Conservation (phyloP, 2,113 vertebrate genomes). For the Romanogobio albipinnatus region DNA sequence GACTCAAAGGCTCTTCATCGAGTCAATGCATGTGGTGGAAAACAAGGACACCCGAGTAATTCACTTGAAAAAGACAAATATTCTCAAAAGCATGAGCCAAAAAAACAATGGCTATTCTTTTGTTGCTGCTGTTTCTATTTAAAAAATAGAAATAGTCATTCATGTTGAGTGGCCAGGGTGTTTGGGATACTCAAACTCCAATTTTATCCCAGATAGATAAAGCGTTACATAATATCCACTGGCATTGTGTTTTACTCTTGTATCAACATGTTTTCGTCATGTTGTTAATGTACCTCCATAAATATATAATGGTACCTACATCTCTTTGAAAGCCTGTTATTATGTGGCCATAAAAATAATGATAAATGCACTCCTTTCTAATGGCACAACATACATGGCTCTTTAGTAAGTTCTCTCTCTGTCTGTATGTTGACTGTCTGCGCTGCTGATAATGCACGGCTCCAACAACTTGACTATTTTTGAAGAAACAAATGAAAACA, state of each 20-base stretch:
- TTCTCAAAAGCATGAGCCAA: neutral
- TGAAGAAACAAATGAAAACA: neutral
- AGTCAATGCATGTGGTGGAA: slow-evolving; percentile 48
- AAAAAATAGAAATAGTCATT: neutral
- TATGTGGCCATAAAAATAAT: neutral
- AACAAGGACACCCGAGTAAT: slow-evolving; percentile 3
- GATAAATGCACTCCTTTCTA: neutral
- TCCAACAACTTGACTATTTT: neutral
- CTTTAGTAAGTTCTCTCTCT: neutral
- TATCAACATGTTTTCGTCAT: neutral
- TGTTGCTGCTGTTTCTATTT: slow-evolving; percentile 7
- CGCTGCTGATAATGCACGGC: neutral
- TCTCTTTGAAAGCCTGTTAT: neutral
- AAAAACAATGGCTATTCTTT: neutral
- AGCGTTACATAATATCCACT: neutral
- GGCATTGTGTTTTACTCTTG: neutral
- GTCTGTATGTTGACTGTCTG: neutral
- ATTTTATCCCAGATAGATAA: neutral
- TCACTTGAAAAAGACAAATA: slow-evolving; percentile 1
- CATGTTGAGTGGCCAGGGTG: neutral
- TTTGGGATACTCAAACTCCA: neutral
- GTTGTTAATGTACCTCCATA: neutral
- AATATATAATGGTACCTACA: neutral
- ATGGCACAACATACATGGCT: neutral
- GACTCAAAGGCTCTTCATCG: slow-evolving; percentile 52